phyloP scores from a whole-genome alignment of 64 coral and sea anemone species.

The Cladopsammia gracilis region DNA sequence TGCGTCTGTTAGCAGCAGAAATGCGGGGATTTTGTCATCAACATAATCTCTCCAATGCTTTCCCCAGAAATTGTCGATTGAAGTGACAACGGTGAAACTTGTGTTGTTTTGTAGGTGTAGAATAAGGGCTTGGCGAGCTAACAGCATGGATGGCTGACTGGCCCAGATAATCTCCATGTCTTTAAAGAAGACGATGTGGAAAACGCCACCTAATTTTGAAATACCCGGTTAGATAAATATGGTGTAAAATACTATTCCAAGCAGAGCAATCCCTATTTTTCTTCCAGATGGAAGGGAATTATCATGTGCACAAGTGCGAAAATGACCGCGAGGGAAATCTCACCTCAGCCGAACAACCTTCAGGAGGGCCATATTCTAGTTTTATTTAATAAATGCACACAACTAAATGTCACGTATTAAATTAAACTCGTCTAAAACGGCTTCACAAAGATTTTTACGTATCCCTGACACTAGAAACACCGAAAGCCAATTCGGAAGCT shows the following conservation, averaged over 20 bases:
- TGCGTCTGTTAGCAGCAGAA: conserved; percentile 70
- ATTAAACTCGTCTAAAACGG: too few relatives aligned
- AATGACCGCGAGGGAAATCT: not conserved
- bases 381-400: too few relatives aligned
- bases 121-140: conserved; percentile 73
- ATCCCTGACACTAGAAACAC: too few relatives aligned
- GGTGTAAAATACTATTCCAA: too few relatives aligned
- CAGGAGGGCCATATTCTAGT: not conserved
- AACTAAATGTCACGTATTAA: too few relatives aligned
- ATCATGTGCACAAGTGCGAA: not conserved
- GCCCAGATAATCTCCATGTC: conserved; percentile 83
- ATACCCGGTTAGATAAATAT: not conserved
- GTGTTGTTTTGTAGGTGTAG: conserved; percentile 76
- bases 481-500: too few relatives aligned
- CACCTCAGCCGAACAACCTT: not conserved
- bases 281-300: not conserved
- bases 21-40: conserved; percentile 56
- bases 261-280: not conserved
- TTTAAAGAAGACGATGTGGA: conserved; percentile 83
- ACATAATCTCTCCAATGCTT: conserved; percentile 62
- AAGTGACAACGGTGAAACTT: conserved; percentile 40
- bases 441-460: too few relatives aligned
- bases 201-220: conserved; percentile 57
- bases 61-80: conserved; percentile 60
- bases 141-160: conserved; percentile 3